Evolutionary conservation across 1,140 invertebrate genomes (phyloP).

Genomic region (Atta texana): DNA sequence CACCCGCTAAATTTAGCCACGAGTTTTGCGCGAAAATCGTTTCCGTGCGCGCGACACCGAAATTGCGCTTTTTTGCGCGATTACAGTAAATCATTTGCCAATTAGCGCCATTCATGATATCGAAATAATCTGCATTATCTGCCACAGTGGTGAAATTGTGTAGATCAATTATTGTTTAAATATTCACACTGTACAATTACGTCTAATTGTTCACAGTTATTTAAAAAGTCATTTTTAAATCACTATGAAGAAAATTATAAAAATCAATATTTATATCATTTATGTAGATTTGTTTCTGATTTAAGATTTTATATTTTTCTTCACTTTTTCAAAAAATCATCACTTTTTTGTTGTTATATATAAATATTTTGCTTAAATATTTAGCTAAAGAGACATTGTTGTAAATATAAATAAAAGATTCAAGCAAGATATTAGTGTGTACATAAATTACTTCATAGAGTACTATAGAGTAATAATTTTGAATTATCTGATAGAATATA

Average conservation of each 20-base stretch:
- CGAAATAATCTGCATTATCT: slow-evolving; percentile 14
- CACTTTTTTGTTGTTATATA: not conserved
- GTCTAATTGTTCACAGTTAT: not conserved
- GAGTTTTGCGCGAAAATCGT: slow-evolving; percentile 42
- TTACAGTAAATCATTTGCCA: slow-evolving; percentile 22
- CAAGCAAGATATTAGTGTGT: not conserved
- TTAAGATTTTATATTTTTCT: not conserved
- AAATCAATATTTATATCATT: not conserved
- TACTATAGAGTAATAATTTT: not conserved
- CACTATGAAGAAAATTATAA: not conserved
- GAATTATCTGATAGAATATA: not conserved
- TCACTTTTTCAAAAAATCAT: too few species aligned
- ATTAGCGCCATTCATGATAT: slow-evolving; percentile 9
- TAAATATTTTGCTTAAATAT: not conserved
- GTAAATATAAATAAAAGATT: not conserved
- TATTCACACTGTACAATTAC: not conserved
- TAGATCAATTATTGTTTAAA: not conserved
- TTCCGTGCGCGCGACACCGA: not conserved
- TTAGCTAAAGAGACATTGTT: not conserved
- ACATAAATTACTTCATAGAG: not conserved
- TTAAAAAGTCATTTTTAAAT: not conserved
- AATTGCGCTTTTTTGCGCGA: slow-evolving; percentile 18
- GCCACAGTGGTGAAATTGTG: not conserved
- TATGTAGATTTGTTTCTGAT: not conserved
- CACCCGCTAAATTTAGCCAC: slow-evolving; percentile 48